A percentile compares a stretch with the other conserved stretches of the same genome.
Evolutionary conservation across 2,888 invertebrate genomes (phyloP).

Genomic region (Tinea semifulvella): DNA sequence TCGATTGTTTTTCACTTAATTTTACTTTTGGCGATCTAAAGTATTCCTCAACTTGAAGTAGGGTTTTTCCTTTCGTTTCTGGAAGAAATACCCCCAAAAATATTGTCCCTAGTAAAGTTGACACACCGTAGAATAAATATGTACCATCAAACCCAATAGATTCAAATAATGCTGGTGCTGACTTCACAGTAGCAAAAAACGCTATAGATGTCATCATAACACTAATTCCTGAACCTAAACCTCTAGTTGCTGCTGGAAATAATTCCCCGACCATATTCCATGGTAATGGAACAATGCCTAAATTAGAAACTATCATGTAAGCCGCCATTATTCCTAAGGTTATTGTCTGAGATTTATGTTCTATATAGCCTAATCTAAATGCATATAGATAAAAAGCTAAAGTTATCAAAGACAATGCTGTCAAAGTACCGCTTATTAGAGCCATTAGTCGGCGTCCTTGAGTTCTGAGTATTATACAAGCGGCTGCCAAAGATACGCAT

Average conservation of each 20-base stretch:
- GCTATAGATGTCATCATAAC: conserved; percentile 73
- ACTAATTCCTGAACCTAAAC: conserved; percentile 74
- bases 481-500: conserved; percentile 64
- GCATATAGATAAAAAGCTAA: conserved; percentile 60
- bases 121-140: conserved; percentile 70
- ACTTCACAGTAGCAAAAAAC: conserved; percentile 74
- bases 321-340: conserved; percentile 62
- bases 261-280: conserved; percentile 82
- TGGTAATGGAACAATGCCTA: conserved; percentile 72
- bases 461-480: conserved; percentile 68
- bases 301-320: conserved; percentile 67
- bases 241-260: conserved; percentile 71
- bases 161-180: conserved; percentile 68
- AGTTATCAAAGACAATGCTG: conserved; percentile 63
- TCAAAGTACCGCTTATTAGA: conserved; percentile 70
- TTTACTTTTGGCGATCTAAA: conserved; percentile 40
- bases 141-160: conserved; percentile 66
- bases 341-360: conserved; percentile 36
- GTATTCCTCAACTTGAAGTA: conserved; percentile 72
- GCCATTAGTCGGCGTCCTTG: conserved; percentile 71
- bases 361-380: conserved; percentile 30
- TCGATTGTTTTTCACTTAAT: conserved; percentile 22
- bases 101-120: conserved; percentile 67
- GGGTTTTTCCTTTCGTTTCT: conserved; percentile 73
- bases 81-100: conserved; percentile 70